Evolutionary conservation across 2,888 invertebrate genomes (phyloP), one percentile per base, ranked within the genome.

Genomic region (Pseudoips prasinana): DNA sequence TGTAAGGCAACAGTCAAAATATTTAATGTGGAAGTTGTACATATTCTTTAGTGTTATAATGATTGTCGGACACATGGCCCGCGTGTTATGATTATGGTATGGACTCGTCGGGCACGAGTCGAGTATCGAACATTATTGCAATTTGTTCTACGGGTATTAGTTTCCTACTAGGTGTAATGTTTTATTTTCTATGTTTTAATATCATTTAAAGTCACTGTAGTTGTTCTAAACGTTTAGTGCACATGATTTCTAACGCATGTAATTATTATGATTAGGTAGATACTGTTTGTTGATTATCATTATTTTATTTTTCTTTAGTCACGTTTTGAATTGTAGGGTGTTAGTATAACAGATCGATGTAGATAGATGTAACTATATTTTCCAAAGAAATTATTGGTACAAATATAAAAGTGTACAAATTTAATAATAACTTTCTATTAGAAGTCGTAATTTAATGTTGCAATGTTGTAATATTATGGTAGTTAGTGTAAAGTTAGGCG

Each of bases 131-230:
- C 61, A 63, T 71, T 64, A 61, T 71, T 69, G 88, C 88, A 88
- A 89, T 89, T 81, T 79, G 76, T 82, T 84, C 72, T 89, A 89
- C 89, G 89, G 89, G 89, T 89, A 89, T 89, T 89, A 86, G 89
- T 89, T 89, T 87, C 88, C 88, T 88, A 88, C 64, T 88, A 88
- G 87, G 54, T 74, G 69, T 87, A 87, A 77, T 67, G 73, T 78
- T 81, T 59, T 84, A 74, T 79, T 83, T 82, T 73, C 58, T 64
- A 76, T 68, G 78, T 82, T 80, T 79, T 62, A 59, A 65, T 66
- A 63, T 69, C 59, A 70, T 68, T 70, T 60, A 61, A 64, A 54
- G 51, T 58, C 63, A 59, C 56, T 56, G 51, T 58, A 59, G 57
- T 68, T 73, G 73, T 79, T 76, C 68, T 63, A 46, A 61, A 73